Percentiles rank a stretch among this genome's conserved stretches.
phyloP scores from a whole-genome alignment of 1,140 invertebrate species.

The Zaprionus capensis region DNA sequence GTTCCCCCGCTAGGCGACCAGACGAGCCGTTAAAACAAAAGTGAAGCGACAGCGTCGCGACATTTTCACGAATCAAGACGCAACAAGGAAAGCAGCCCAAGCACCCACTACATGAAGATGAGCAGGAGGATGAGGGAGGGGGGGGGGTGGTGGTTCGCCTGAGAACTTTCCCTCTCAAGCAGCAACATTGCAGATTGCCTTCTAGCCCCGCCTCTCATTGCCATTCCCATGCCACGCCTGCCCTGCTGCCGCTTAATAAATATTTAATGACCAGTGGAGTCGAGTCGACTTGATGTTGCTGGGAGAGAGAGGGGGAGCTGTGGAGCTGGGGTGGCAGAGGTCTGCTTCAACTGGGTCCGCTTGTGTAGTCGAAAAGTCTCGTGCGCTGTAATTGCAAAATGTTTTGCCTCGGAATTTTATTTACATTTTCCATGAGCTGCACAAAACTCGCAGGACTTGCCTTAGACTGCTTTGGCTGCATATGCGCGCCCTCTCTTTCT shows the following conservation, averaged over 20 bases:
- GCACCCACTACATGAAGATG: neutral
- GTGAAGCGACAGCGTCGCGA: conserved; percentile 48
- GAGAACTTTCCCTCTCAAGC: conserved; percentile 55
- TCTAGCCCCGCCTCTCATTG: neutral
- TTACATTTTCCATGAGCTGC: conserved; percentile 71
- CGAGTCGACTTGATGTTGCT: conserved; percentile 16
- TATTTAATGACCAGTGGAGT: conserved; percentile 68
- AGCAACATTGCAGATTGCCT: conserved; percentile 18
- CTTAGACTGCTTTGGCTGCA: conserved; percentile 25
- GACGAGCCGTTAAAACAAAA: conserved; percentile 50
- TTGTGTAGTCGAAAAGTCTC: conserved; percentile 29
- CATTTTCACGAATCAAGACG: conserved; percentile 66
- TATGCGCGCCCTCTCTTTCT: neutral
- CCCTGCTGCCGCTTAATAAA: conserved; percentile 53
- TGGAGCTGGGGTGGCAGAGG: neutral
- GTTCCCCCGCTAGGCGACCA: conserved; percentile 34
- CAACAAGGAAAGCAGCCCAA: conserved; percentile 14
- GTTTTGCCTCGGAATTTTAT: conserved; percentile 69
- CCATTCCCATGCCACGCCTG: neutral
- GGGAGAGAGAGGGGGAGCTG: neutral
- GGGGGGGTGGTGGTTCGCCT: neutral
- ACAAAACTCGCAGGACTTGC: conserved; percentile 33
- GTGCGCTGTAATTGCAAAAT: conserved; percentile 67
- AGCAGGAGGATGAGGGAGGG: neutral
- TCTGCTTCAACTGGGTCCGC: neutral